These are phyloP conservation scores for Rhingia rostrata DNA, from an alignment of 2,888 invertebrate species.

Conservation along the genomic window DNA sequence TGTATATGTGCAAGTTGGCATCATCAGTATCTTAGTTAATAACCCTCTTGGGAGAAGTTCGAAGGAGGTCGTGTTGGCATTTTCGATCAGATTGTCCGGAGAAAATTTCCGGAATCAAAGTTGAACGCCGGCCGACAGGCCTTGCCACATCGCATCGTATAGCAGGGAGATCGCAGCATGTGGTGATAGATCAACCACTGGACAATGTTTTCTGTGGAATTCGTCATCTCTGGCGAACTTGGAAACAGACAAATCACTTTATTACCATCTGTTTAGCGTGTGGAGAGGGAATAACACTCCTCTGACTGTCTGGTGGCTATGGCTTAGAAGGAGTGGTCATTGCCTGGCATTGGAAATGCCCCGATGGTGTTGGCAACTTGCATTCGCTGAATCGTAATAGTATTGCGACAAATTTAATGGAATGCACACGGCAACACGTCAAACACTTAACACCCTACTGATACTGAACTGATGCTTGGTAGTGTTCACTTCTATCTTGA, in stretches of 20 bases:
- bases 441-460: constrained; percentile 70
- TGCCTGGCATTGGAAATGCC: not conserved
- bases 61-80: constrained; percentile 71
- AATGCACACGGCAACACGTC: constrained; percentile 62
- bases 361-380: constrained; percentile 15
- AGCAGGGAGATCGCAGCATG: constrained; percentile 49
- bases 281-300: constrained; percentile 54
- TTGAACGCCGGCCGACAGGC: constrained; percentile 48
- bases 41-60: constrained; percentile 57
- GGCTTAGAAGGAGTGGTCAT: constrained; percentile 63
- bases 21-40: constrained; percentile 56
- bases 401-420: constrained; percentile 67
- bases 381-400: constrained; percentile 36
- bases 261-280: constrained; percentile 57
- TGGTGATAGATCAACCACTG: constrained; percentile 67
- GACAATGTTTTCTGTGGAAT: constrained; percentile 66
- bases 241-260: constrained; percentile 65
- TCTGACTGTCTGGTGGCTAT: constrained; percentile 3
- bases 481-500: constrained; percentile 31
- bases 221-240: constrained; percentile 59
- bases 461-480: constrained; percentile 52
- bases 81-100: constrained; percentile 60
- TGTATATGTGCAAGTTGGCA: constrained; percentile 9
- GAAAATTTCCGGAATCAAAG: constrained; percentile 71
- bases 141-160: not conserved